Evolutionary conservation across 2,888 invertebrate species (phyloP).

Genomic region (Cetonia aurata): DNA sequence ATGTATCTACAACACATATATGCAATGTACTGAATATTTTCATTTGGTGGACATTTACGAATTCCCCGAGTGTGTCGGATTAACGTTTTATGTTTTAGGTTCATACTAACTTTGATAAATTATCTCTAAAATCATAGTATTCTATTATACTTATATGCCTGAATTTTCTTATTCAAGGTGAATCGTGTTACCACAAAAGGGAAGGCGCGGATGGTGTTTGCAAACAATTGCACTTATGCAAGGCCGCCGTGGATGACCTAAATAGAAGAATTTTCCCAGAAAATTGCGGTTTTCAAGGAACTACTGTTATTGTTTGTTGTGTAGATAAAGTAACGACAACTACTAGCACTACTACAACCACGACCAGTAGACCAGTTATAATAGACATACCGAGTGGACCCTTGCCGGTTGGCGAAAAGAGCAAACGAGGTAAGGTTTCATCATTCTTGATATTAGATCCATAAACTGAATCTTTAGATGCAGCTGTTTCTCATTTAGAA

Average conservation of each 20-base stretch:
- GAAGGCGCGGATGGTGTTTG: constrained; percentile 6
- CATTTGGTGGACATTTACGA: no score
- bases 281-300: constrained; percentile 21
- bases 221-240: background rate
- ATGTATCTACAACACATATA: no score
- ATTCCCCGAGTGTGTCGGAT: no score
- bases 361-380: background rate
- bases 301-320: constrained; percentile 6
- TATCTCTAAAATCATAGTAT: no score
- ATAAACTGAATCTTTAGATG: background rate
- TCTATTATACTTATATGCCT: no score
- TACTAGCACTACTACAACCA: background rate
- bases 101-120: no score
- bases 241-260: constrained; percentile 1
- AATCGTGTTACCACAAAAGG: constrained; percentile 2
- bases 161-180: constrained; percentile 4
- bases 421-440: constrained; percentile 16
- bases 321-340: background rate
- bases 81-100: no score
- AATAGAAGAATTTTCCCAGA: background rate
- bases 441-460: no score
- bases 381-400: background rate
- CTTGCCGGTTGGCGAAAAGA: constrained; percentile 9
- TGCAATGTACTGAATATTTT: no score
- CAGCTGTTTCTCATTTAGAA: no score